These are phyloP conservation scores for Drosophila varians DNA, from an alignment of 1,140 invertebrate genomes.

Conservation along the genomic window DNA sequence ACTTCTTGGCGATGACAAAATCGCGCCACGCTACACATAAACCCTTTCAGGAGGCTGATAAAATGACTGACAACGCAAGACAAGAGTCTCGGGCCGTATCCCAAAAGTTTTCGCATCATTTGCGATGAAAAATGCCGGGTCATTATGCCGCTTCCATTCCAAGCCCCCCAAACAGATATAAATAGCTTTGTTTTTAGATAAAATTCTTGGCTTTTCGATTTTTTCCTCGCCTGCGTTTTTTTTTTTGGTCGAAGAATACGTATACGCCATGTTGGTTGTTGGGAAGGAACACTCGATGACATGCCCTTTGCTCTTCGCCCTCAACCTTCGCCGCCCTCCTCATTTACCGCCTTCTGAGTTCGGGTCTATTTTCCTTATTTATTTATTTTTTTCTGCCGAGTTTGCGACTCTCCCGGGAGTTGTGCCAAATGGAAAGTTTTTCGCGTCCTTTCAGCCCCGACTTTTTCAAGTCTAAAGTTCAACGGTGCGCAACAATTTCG, in stretches of 20 bases:
- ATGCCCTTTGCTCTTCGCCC: conserved; percentile 25
- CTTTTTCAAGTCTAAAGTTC: conserved; percentile 50
- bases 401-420: conserved; percentile 29
- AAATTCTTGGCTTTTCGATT: conserved; percentile 43
- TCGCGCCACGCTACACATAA: conserved; percentile 51
- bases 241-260: conserved; percentile 46
- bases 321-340: not conserved
- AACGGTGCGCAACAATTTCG: conserved; percentile 71
- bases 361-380: conserved; percentile 28
- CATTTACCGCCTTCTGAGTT: conserved; percentile 41
- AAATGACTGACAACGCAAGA: conserved; percentile 69
- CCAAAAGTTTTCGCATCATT: conserved; percentile 65
- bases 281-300: conserved; percentile 14
- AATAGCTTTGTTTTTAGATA: conserved; percentile 59
- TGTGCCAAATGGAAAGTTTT: conserved; percentile 70
- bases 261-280: conserved; percentile 55
- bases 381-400: conserved; percentile 8
- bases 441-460: conserved; percentile 43
- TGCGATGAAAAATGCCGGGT: conserved; percentile 62
- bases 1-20: conserved; percentile 45
- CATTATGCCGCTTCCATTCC: conserved; percentile 51
- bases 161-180: conserved; percentile 45
- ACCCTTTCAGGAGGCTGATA: conserved; percentile 66
- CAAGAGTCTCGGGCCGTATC: conserved; percentile 10
- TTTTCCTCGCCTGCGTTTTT: conserved; percentile 2